Evolutionary conservation across 2,888 invertebrate species (phyloP).

Genomic region (Drosophila greeni): DNA sequence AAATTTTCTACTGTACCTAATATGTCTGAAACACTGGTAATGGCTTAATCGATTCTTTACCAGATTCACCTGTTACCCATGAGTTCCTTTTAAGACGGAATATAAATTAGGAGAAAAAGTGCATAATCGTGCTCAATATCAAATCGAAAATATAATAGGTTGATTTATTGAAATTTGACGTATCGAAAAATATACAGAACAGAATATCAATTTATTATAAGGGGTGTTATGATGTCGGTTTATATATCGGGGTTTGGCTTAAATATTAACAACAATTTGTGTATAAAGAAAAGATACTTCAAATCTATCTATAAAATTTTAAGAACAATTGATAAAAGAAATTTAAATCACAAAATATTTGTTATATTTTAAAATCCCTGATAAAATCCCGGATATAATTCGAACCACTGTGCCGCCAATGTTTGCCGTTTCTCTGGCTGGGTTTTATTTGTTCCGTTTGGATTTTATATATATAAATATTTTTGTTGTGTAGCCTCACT

Average conservation of each 20-base stretch:
- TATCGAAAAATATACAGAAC: too few species aligned
- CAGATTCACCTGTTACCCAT: background rate
- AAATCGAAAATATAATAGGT: too few species aligned
- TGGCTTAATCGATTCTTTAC: background rate
- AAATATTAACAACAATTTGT: background rate
- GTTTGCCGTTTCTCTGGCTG: conserved; percentile 43
- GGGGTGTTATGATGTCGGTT: too few species aligned
- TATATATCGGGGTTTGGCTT: background rate
- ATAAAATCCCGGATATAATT: background rate
- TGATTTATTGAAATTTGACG: too few species aligned
- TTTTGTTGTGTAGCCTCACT: conserved; percentile 31
- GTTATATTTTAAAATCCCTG: background rate
- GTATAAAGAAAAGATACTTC: background rate
- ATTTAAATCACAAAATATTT: background rate
- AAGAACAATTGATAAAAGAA: background rate
- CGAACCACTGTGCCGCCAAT: conserved; percentile 15
- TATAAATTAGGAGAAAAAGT: too few species aligned
- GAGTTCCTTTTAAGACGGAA: too few species aligned
- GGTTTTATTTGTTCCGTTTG: conserved; percentile 69
- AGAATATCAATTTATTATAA: too few species aligned
- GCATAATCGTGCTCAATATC: too few species aligned
- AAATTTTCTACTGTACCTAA: too few species aligned
- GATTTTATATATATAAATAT: conserved; percentile 33
- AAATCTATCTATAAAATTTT: background rate
- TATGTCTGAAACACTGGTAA: too few species aligned